Percentiles rank a stretch among this genome's conserved stretches.
Conservation (phyloP, 2,113 vertebrate genomes). For the Ariopsis seemanni region DNA sequence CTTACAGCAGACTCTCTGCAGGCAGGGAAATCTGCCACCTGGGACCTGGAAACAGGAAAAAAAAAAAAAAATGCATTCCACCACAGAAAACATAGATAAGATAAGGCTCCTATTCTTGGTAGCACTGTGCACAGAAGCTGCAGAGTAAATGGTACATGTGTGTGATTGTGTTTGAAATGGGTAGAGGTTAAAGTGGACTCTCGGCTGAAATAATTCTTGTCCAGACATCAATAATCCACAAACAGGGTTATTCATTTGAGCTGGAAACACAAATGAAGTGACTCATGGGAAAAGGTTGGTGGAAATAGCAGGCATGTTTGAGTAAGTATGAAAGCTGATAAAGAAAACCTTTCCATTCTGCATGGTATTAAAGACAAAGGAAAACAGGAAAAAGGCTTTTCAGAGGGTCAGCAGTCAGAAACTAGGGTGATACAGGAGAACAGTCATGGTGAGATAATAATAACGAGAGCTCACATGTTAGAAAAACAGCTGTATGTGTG, state of each 20-base stretch:
- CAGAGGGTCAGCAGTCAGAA: not conserved
- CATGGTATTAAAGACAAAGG: not conserved
- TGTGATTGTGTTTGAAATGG: constrained; percentile 31
- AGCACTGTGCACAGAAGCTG: constrained; percentile 35
- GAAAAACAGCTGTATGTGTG: constrained; percentile 14
- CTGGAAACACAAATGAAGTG: constrained; percentile 7
- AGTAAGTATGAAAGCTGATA: constrained; percentile 10
- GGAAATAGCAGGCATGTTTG: constrained; percentile 17
- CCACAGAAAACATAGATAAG: constrained; percentile 42
- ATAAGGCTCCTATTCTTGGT: constrained; percentile 48
- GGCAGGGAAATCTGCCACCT: constrained; percentile 27
- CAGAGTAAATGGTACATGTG: constrained; percentile 17
- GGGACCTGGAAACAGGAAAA: constrained; percentile 36
- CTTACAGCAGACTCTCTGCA: constrained; percentile 10
- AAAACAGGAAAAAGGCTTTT: not conserved
- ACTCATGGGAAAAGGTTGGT: constrained; percentile 22
- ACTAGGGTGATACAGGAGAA: not conserved
- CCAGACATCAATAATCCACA: constrained; percentile 3
- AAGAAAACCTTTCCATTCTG: not conserved
- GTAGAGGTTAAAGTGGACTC: constrained; percentile 7
- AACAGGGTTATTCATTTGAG: not conserved
- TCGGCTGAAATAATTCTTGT: constrained; percentile 1
- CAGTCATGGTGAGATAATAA: not conserved
- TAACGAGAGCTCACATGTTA: constrained; percentile 8
- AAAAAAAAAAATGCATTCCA: constrained; percentile 30